These are phyloP conservation scores for Acanthis flammea DNA, from an alignment of 2,797 vertebrate species.

Conservation along the genomic window DNA sequence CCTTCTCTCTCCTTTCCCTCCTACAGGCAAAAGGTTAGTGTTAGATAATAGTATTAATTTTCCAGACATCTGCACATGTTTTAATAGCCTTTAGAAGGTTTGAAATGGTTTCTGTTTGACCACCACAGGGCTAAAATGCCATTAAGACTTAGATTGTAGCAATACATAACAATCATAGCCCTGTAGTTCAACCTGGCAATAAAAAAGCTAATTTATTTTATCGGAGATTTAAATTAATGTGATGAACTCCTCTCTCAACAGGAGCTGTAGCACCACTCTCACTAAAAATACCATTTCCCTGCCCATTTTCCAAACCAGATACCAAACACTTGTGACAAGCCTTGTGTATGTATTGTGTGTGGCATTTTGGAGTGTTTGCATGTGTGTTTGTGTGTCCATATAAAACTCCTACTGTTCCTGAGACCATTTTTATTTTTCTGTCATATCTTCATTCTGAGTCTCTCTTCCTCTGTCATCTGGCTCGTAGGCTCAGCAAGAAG, in stretches of 20 bases:
- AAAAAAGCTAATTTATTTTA: constrained; percentile 75
- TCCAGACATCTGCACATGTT: constrained; percentile 81
- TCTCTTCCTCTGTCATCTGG: neutral
- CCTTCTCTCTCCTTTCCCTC: constrained; percentile 67
- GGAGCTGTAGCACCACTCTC: neutral
- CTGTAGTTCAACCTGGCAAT: constrained; percentile 62
- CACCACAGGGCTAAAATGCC: constrained; percentile 77
- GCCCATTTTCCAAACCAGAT: neutral
- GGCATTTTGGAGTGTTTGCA: neutral
- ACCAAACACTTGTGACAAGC: neutral
- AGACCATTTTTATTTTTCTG: neutral
- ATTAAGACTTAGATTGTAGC: constrained; percentile 74
- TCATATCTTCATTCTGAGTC: neutral
- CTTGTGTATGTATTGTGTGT: neutral
- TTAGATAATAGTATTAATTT: constrained; percentile 82
- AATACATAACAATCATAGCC: constrained; percentile 73
- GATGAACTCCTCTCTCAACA: constrained; percentile 43
- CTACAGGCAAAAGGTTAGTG: constrained; percentile 76
- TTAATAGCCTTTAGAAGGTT: constrained; percentile 79
- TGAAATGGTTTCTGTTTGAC: constrained; percentile 74
- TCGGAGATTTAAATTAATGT: constrained; percentile 67
- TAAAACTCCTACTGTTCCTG: neutral
- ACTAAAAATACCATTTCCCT: neutral
- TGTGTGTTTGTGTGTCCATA: neutral
- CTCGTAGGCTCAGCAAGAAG: neutral